Conservation (phyloP, 2,797 vertebrate genomes). For the Lophius americanus region DNA sequence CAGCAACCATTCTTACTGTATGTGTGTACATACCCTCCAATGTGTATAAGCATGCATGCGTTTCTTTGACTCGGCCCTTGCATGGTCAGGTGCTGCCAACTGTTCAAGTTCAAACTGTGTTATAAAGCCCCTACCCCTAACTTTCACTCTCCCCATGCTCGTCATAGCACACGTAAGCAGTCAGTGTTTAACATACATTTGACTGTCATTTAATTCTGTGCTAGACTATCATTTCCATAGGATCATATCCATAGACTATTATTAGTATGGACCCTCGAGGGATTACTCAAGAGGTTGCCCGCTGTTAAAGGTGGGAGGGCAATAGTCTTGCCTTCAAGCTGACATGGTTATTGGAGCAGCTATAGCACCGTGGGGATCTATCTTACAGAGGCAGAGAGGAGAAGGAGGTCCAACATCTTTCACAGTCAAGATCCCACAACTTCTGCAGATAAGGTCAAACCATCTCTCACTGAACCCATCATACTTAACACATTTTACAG, state of each 20-base stretch:
- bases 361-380: slow-evolving; percentile 70
- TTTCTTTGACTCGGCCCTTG: slow-evolving; percentile 42
- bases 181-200: slow-evolving; percentile 68
- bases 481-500: slow-evolving; percentile 70
- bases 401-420: slow-evolving; percentile 51
- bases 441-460: slow-evolving; percentile 68
- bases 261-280: slow-evolving; percentile 65
- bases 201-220: slow-evolving; percentile 75
- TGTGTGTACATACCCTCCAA: slow-evolving; percentile 35
- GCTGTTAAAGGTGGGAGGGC: slow-evolving; percentile 74
- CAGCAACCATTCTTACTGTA: slow-evolving; percentile 51
- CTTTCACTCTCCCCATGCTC: neutral
- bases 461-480: slow-evolving; percentile 69
- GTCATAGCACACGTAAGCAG: slow-evolving; percentile 26
- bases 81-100: slow-evolving; percentile 58
- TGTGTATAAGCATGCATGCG: slow-evolving; percentile 33
- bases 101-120: slow-evolving; percentile 37
- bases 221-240: slow-evolving; percentile 69
- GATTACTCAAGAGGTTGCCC: slow-evolving; percentile 67
- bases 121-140: slow-evolving; percentile 22
- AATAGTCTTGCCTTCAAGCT: slow-evolving; percentile 68
- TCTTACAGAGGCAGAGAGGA: slow-evolving; percentile 49
- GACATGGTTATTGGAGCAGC: slow-evolving; percentile 73
- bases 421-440: slow-evolving; percentile 52
- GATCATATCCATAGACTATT: slow-evolving; percentile 70